Conservation (phyloP, 1,140 invertebrate species). For the Platorchestia sp. region DNA sequence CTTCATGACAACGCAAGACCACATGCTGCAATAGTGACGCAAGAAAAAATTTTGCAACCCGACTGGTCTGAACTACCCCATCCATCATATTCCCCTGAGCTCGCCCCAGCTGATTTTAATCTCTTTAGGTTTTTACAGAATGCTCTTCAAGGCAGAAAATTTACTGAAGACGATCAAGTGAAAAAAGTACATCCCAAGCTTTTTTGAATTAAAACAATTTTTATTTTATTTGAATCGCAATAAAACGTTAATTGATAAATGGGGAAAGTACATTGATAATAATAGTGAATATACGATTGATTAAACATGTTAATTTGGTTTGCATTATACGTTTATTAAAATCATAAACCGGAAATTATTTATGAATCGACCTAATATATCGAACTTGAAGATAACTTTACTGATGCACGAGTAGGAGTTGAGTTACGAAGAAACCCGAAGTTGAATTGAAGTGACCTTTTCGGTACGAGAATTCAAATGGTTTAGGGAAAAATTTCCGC, state of each 20-base stretch:
- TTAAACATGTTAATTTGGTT: conserved; percentile 34
- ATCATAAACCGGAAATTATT: conserved; percentile 14
- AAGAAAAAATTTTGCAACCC: conserved; percentile 40
- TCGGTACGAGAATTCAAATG: no score
- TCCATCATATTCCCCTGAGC: conserved; percentile 25
- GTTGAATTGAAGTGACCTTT: no score
- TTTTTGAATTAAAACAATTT: conserved; percentile 30
- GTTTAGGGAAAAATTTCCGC: no score
- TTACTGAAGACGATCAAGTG: conserved; percentile 21
- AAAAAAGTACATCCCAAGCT: background rate
- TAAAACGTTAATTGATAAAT: conserved; percentile 21
- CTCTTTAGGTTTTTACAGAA: conserved; percentile 27
- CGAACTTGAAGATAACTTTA: no score
- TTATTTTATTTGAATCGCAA: background rate
- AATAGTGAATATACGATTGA: background rate
- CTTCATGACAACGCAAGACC: conserved; percentile 33
- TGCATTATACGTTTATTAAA: conserved; percentile 18
- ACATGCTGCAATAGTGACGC: conserved; percentile 5
- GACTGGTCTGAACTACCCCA: conserved; percentile 17
- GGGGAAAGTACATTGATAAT: conserved; percentile 21
- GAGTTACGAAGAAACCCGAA: no score
- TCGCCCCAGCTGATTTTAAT: conserved; percentile 1
- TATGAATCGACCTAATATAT: background rate
- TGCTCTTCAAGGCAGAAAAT: conserved; percentile 21
- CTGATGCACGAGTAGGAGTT: no score